phyloP scores from a whole-genome alignment of 2,888 invertebrate genomes.

The Automeris io region DNA sequence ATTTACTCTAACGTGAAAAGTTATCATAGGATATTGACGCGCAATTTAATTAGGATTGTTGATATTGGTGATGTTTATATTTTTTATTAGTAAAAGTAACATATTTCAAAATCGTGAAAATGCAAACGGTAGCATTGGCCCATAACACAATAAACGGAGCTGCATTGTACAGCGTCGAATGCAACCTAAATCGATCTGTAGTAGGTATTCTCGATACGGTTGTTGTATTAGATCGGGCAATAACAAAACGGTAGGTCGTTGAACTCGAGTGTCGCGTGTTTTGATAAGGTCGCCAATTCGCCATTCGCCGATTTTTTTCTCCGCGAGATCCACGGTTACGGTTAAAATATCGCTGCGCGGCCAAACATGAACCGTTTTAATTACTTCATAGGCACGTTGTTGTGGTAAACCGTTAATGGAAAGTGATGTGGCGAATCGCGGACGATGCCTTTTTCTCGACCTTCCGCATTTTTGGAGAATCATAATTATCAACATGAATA shows the following conservation, averaged over 20 bases:
- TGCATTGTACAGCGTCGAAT: slow-evolving; percentile 16
- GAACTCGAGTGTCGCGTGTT: slow-evolving; percentile 44
- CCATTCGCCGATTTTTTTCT: slow-evolving; percentile 48
- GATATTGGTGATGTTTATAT: too few relatives aligned
- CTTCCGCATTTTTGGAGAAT: slow-evolving; percentile 19
- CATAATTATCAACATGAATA: too few relatives aligned
- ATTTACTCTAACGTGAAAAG: too few relatives aligned
- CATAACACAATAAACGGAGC: slow-evolving; percentile 21
- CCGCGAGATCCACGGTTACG: slow-evolving; percentile 48
- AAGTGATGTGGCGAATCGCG: slow-evolving; percentile 60
- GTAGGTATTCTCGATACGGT: slow-evolving; percentile 11
- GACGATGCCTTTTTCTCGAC: slow-evolving; percentile 26
- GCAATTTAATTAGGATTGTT: too few relatives aligned
- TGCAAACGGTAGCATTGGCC: not conserved
- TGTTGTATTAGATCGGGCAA: slow-evolving; percentile 27
- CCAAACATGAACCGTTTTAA: slow-evolving; percentile 65
- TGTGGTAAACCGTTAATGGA: slow-evolving; percentile 67
- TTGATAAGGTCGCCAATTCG: slow-evolving; percentile 67
- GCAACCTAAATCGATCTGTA: slow-evolving; percentile 6
- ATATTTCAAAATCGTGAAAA: not conserved
- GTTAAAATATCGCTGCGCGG: slow-evolving; percentile 54
- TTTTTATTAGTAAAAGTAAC: too few relatives aligned
- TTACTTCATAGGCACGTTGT: slow-evolving; percentile 64
- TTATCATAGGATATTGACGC: too few relatives aligned
- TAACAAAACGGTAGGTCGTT: slow-evolving; percentile 39